Evolutionary conservation across 2,888 invertebrate genomes (phyloP).

Genomic region (Stenchaetothrips biformis): DNA sequence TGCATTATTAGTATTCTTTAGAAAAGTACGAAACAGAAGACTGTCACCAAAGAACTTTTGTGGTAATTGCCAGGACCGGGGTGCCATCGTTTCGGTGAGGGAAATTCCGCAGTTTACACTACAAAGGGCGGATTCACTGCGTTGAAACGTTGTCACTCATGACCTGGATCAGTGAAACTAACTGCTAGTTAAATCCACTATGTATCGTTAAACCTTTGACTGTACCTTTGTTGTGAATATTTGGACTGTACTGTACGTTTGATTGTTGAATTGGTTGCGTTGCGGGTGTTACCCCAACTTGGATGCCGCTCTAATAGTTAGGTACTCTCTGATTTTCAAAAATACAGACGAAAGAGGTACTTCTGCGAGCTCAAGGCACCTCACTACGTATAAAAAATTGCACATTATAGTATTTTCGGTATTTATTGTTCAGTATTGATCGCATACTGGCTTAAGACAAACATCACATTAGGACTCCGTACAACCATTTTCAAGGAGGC

Average conservation of each 20-base stretch:
- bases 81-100: neutral
- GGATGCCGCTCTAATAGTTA: neutral
- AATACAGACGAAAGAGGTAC: too few species aligned
- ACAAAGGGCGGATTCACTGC: too few species aligned
- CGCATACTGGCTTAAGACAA: too few species aligned
- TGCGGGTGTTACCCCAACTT: slow-evolving; percentile 9
- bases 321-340: too few species aligned
- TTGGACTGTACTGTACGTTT: slow-evolving; percentile 23
- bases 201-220: slow-evolving; percentile 11
- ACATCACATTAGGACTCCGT: too few species aligned
- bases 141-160: neutral
- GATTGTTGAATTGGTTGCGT: slow-evolving; percentile 18
- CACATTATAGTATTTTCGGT: neutral
- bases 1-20: slow-evolving; percentile 13
- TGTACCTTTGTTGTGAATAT: slow-evolving; percentile 15
- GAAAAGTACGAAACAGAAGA: slow-evolving; percentile 19
- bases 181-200: slow-evolving; percentile 17
- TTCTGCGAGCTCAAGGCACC: neutral
- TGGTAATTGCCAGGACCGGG: neutral
- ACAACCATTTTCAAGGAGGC: too few species aligned
- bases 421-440: too few species aligned
- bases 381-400: slow-evolving; percentile 15
- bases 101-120: neutral
- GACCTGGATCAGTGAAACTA: neutral
- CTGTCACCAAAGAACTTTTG: slow-evolving; percentile 18